Evolutionary conservation across 2,888 invertebrate genomes (phyloP), one percentile per base, ranked within the genome.

Genomic region (Campoplex capitator): DNA sequence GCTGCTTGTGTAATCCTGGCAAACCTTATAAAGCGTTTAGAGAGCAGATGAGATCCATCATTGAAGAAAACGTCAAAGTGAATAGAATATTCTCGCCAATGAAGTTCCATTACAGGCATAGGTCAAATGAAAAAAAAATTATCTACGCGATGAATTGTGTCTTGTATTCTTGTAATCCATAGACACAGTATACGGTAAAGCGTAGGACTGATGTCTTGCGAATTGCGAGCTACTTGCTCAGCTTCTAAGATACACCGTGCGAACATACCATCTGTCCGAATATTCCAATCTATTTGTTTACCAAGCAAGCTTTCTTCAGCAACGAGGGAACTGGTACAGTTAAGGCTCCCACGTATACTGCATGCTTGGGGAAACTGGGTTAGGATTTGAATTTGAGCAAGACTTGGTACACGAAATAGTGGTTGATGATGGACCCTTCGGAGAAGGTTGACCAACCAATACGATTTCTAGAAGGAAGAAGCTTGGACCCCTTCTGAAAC

Each of bases 311-410:
- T 70, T 32, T 42, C 18, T 16, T 18, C 38, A 32, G 16, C 62
- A 32, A 2, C 56, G 84, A 67, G 73, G 67, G 56, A 28, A n/a
- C 28, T 38, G 28, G n/a, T 56, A 13, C 35, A 82, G 79, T 84
- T 86, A 51, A 42, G 28, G 74, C 79, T 86, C 48, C 38, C 58
- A 48, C 82, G 74, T 73, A 16, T 4, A 32, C 32, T 32, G 6
- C 1, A 81, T 16, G 67, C 65, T 67, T 38, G 38, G 62, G 76
- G 77, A 83, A 89, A 88, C 83, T 88, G 71, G 87, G 87, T 88
- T 88, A 82, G 76, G 78, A 90, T 90, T 88, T 89, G 90, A 88
- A 91, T 91, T 90, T 88, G 74, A 89, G 89, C 83, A 62, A 70
- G 83, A 32, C 42, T 42, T 42, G 51, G 45, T 65, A 42, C 62